Conservation (phyloP, 2,113 vertebrate genomes). For the Dasyprocta punctata region DNA sequence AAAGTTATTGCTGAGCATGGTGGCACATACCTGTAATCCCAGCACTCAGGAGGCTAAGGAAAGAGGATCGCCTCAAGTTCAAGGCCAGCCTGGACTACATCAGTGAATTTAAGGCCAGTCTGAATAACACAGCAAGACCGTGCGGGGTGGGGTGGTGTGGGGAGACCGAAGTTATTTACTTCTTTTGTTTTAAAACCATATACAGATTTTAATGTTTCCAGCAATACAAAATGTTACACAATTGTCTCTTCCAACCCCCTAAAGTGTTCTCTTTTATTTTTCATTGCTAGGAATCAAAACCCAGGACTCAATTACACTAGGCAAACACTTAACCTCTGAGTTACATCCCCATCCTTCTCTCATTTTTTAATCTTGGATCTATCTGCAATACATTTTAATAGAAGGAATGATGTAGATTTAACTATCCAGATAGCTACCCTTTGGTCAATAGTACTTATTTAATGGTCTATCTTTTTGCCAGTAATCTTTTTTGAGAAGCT, state of each 20-base stretch:
- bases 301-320: background rate
- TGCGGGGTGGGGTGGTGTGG: no score
- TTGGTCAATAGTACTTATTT: background rate
- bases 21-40: background rate
- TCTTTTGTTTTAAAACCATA: background rate
- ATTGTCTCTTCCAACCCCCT: background rate
- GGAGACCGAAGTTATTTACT: background rate
- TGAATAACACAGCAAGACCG: background rate
- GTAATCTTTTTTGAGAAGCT: background rate
- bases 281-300: background rate
- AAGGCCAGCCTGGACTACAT: background rate
- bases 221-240: background rate
- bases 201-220: background rate
- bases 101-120: no score
- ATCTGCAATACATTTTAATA: background rate
- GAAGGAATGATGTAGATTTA: background rate
- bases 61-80: background rate
- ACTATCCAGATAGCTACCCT: background rate
- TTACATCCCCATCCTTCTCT: background rate
- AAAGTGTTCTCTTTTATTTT: background rate
- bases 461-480: background rate
- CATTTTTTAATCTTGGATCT: background rate
- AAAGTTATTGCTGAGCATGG: background rate
- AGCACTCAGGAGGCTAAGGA: background rate
- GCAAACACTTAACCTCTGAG: background rate